Evolutionary conservation across 1,140 invertebrate genomes (phyloP).

Genomic region (Trichoplusia ni): DNA sequence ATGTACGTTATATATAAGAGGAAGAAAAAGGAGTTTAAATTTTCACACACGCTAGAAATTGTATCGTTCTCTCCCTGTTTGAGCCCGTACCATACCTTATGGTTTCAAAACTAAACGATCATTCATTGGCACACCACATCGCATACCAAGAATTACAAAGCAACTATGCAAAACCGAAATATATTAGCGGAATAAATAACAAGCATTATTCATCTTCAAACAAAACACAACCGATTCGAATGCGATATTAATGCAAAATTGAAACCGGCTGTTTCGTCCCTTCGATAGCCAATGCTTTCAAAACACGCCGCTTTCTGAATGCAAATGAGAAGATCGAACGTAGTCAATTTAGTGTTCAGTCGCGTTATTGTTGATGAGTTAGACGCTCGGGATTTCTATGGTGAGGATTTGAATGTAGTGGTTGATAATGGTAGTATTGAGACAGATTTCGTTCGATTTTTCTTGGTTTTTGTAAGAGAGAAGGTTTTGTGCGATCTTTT

Average conservation of each 20-base stretch:
- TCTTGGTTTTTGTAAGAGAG: not conserved
- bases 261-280: constrained; percentile 38
- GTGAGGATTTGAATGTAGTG: not conserved
- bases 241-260: constrained; percentile 42
- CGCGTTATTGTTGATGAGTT: constrained; percentile 21
- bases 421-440: not conserved
- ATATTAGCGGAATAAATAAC: constrained; percentile 8
- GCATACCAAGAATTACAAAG: not conserved
- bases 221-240: constrained; percentile 31
- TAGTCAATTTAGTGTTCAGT: constrained; percentile 30
- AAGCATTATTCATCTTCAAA: constrained; percentile 22
- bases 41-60: no score
- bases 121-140: not conserved
- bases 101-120: no score
- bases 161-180: not conserved
- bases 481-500: no score
- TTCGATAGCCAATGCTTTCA: constrained; percentile 35
- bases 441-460: constrained; percentile 5
- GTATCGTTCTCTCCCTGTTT: no score
- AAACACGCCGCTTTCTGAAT: constrained; percentile 39
- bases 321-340: constrained; percentile 36
- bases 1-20: no score
- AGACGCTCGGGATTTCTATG: constrained; percentile 21
- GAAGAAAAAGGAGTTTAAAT: no score
- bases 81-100: no score